phyloP scores from a whole-genome alignment of 2,888 invertebrate genomes.

The Malthinus seriepunctatus region DNA sequence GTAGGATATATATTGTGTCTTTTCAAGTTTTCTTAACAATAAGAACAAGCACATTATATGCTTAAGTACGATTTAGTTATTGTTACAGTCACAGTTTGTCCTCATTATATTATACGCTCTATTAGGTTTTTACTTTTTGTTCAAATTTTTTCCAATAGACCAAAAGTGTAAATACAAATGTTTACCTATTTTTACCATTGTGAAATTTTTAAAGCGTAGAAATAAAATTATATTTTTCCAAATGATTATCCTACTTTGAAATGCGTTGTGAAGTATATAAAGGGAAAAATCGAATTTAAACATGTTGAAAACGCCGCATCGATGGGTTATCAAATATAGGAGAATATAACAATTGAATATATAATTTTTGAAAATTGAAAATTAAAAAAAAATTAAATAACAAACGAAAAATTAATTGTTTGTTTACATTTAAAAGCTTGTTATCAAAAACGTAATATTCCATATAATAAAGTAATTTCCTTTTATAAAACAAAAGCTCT shows the following conservation, averaged over 20 bases:
- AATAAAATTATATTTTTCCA: too few species aligned
- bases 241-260: background rate
- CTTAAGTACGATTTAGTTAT: constrained; percentile 34
- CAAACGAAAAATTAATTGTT: constrained; percentile 12
- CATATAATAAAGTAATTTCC: constrained; percentile 31
- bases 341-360: too few species aligned
- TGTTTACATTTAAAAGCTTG: constrained; percentile 18
- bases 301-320: too few species aligned
- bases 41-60: constrained; percentile 45
- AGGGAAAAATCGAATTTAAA: background rate
- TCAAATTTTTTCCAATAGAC: constrained; percentile 15
- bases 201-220: background rate
- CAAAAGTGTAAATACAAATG: constrained; percentile 27
- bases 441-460: constrained; percentile 24
- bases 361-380: constrained; percentile 7
- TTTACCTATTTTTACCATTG: background rate
- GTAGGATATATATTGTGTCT: constrained; percentile 42
- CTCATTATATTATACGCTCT: constrained; percentile 41
- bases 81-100: constrained; percentile 31
- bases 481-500: constrained; percentile 29
- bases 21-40: constrained; percentile 47
- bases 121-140: constrained; percentile 41
- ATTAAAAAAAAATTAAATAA: constrained; percentile 1
- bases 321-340: too few species aligned
- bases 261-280: background rate